These are phyloP conservation scores for Busseola fusca DNA, from an alignment of 2,888 invertebrate genomes.

Conservation along the genomic window DNA sequence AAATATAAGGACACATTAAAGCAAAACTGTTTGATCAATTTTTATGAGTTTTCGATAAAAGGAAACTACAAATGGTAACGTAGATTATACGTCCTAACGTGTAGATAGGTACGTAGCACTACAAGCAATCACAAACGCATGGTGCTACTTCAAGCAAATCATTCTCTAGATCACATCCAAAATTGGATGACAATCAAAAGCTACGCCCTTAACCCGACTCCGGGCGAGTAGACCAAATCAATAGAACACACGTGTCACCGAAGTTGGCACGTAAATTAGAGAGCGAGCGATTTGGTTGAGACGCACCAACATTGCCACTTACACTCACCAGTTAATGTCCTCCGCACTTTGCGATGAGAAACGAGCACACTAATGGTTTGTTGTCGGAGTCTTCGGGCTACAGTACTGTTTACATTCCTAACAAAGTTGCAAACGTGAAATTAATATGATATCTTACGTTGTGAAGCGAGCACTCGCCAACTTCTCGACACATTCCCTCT, in stretches of 20 bases:
- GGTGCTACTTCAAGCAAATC: conserved; percentile 8
- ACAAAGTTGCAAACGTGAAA: conserved; percentile 63
- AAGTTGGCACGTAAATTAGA: conserved; percentile 74
- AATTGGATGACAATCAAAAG: conserved; percentile 56
- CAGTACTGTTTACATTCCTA: conserved; percentile 55
- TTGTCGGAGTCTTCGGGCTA: conserved; percentile 59
- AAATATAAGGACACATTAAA: conserved; percentile 10
- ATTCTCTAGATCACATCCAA: conserved; percentile 34
- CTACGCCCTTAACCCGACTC: conserved; percentile 42
- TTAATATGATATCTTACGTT: conserved; percentile 64
- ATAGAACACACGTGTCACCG: conserved; percentile 75
- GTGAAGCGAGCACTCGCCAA: conserved; percentile 47
- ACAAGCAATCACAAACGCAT: background rate
- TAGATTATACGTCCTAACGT: background rate
- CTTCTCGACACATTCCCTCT: conserved; percentile 47
- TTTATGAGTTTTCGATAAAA: background rate
- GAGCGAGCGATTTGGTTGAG: conserved; percentile 65
- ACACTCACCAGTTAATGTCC: conserved; percentile 70
- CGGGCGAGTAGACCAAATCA: conserved; percentile 68
- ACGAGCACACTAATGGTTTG: conserved; percentile 72
- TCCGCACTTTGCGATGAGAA: conserved; percentile 70
- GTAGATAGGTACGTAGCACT: background rate
- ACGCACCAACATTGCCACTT: conserved; percentile 65
- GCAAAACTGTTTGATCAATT: conserved; percentile 5
- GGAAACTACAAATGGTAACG: background rate